These are phyloP conservation scores for Lordiphosa collinella DNA, from an alignment of 1,140 invertebrate species.

Conservation along the genomic window DNA sequence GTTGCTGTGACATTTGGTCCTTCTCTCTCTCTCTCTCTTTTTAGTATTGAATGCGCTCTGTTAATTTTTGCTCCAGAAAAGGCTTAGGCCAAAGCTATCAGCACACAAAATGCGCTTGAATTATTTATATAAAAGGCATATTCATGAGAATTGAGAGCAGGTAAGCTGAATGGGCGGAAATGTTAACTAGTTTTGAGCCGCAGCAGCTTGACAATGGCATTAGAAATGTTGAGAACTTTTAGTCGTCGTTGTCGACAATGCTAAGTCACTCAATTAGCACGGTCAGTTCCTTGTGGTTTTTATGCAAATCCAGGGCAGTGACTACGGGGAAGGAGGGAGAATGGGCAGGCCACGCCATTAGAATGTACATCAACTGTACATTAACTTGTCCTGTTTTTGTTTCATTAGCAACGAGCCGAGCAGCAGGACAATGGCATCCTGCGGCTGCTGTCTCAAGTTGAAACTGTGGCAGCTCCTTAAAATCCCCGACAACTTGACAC, in stretches of 20 bases:
- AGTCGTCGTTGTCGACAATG: constrained; percentile 25
- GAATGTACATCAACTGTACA: constrained; percentile 74
- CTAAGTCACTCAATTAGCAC: constrained; percentile 73
- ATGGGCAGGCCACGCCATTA: constrained; percentile 45
- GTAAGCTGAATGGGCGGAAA: constrained; percentile 44
- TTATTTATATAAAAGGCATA: constrained; percentile 74
- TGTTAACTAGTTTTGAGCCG: constrained; percentile 62
- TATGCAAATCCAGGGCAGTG: constrained; percentile 53
- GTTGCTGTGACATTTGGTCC: constrained; percentile 53
- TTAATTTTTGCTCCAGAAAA: constrained; percentile 68
- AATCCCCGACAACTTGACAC: constrained; percentile 54
- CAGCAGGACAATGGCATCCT: constrained; percentile 13
- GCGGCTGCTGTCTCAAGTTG: constrained; percentile 30
- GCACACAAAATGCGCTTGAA: constrained; percentile 64
- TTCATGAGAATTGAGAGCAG: constrained; percentile 52
- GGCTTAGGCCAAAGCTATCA: constrained; percentile 61
- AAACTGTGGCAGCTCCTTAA: constrained; percentile 22
- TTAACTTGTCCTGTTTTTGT: constrained; percentile 74
- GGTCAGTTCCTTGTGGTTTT: constrained; percentile 43
- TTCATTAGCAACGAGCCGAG: constrained; percentile 52
- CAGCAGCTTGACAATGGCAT: constrained; percentile 71
- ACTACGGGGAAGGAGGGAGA: neutral
- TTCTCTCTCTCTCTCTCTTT: constrained; percentile 44
- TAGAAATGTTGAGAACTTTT: constrained; percentile 70
- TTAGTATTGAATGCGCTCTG: constrained; percentile 64